A percentile compares a stretch with the other conserved stretches of the same genome.
phyloP scores from a whole-genome alignment of 2,113 vertebrate species.

The Hippocampus zosterae region DNA sequence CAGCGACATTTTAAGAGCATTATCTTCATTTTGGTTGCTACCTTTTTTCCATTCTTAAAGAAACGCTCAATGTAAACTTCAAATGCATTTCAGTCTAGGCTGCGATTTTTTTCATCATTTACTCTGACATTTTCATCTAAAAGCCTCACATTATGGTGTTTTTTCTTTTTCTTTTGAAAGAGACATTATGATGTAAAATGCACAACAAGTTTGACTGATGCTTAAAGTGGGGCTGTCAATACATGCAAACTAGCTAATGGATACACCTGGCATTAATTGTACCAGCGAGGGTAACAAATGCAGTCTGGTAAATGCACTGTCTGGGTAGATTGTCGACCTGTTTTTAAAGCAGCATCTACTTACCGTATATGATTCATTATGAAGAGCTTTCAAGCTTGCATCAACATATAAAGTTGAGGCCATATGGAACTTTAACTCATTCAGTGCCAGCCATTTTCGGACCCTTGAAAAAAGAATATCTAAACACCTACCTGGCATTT shows the following conservation, averaged over 20 bases:
- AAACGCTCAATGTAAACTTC: no score
- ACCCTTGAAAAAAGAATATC: no score
- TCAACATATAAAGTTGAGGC: conserved; percentile 34
- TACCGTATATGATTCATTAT: background rate
- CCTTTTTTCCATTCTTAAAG: background rate
- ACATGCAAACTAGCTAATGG: conserved; percentile 26
- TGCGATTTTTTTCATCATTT: background rate
- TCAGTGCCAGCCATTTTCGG: no score
- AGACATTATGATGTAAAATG: background rate
- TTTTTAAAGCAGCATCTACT: conserved; percentile 23
- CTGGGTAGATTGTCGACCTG: background rate
- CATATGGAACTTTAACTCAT: background rate
- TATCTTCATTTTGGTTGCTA: background rate
- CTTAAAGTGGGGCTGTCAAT: conserved; percentile 20
- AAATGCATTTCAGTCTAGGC: background rate
- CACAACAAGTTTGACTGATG: conserved; percentile 4
- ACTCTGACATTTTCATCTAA: background rate
- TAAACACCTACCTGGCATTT: no score
- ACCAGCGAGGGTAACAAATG: conserved; percentile 25
- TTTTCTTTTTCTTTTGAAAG: background rate
- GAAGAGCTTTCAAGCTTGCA: conserved; percentile 22
- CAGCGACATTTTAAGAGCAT: background rate
- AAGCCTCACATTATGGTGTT: background rate
- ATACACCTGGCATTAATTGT: conserved; percentile 24
- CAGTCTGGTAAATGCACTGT: conserved; percentile 20